A percentile compares a stretch with the other conserved stretches of the same genome.
Evolutionary conservation across 2,113 vertebrate genomes (phyloP).

Genomic region (Collichthys lucidus): DNA sequence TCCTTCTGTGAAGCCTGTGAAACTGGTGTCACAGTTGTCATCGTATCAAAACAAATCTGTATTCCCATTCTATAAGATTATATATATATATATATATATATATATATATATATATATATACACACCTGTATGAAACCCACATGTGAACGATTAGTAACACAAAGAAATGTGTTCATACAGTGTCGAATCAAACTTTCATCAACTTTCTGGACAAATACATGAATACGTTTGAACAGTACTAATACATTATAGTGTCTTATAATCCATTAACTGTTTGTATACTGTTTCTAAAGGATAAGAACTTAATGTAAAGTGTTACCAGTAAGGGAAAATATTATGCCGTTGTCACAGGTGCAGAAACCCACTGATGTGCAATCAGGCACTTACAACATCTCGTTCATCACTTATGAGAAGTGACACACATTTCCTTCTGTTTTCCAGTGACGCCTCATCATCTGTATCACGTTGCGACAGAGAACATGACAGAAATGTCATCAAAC

Average conservation of each 20-base stretch:
- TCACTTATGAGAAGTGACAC: neutral
- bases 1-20: neutral
- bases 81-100: too few relatives aligned
- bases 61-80: neutral
- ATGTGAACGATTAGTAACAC: neutral
- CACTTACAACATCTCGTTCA: slow-evolving; percentile 8
- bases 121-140: too few relatives aligned
- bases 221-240: neutral
- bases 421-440: slow-evolving; percentile 23
- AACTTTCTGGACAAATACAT: neutral
- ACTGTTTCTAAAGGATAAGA: neutral
- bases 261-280: neutral
- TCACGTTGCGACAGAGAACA: slow-evolving; percentile 14
- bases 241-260: neutral
- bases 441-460: neutral
- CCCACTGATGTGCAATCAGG: slow-evolving; percentile 29
- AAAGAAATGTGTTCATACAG: neutral
- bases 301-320: neutral
- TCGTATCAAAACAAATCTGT: neutral
- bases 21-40: neutral
- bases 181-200: neutral
- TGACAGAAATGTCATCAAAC: slow-evolving; percentile 11
- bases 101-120: too few relatives aligned
- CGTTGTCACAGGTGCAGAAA: slow-evolving; percentile 23
- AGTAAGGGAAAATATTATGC: neutral